These are phyloP conservation scores for Peromyscus eremicus DNA, from an alignment of 2,797 vertebrate species.

Conservation along the genomic window DNA sequence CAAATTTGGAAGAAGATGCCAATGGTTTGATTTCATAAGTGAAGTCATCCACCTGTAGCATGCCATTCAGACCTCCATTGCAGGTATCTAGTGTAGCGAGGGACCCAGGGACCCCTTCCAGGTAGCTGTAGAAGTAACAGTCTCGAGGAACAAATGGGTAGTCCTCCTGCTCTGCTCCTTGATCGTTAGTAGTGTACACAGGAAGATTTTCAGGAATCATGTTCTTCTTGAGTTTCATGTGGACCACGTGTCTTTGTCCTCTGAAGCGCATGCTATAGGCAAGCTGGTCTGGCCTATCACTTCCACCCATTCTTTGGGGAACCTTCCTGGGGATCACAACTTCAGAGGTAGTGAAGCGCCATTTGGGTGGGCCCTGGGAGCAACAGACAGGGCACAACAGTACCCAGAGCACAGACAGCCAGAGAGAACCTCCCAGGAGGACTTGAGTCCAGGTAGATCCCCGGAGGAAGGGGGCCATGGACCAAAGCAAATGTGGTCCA, in stretches of 20 bases:
- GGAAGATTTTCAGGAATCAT: conserved; percentile 77
- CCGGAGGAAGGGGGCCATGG: neutral
- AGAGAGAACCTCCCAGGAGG: neutral
- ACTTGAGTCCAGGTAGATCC: neutral
- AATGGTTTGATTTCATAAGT: conserved; percentile 77
- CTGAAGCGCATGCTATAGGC: conserved; percentile 82
- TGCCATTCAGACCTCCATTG: conserved; percentile 75
- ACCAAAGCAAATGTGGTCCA: neutral
- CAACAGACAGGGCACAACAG: neutral
- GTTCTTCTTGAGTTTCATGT: conserved; percentile 78
- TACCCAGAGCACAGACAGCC: conserved; percentile 29
- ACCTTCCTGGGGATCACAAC: conserved; percentile 83
- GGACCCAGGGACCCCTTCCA: conserved; percentile 77
- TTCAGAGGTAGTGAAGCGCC: conserved; percentile 71
- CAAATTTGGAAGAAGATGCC: conserved; percentile 71
- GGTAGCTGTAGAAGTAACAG: conserved; percentile 76
- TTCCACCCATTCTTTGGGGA: conserved; percentile 27
- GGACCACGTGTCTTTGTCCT: conserved; percentile 81
- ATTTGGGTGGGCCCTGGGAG: conserved; percentile 30
- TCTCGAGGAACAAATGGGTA: conserved; percentile 71
- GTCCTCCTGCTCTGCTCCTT: conserved; percentile 63
- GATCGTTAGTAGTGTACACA: conserved; percentile 79
- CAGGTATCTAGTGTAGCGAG: conserved; percentile 77
- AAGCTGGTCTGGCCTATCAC: conserved; percentile 38
- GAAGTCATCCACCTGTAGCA: conserved; percentile 73